Evolutionary conservation across 2,888 invertebrate genomes (phyloP), one percentile per base, ranked within the genome.

Genomic region (Drosophila neutralis): DNA sequence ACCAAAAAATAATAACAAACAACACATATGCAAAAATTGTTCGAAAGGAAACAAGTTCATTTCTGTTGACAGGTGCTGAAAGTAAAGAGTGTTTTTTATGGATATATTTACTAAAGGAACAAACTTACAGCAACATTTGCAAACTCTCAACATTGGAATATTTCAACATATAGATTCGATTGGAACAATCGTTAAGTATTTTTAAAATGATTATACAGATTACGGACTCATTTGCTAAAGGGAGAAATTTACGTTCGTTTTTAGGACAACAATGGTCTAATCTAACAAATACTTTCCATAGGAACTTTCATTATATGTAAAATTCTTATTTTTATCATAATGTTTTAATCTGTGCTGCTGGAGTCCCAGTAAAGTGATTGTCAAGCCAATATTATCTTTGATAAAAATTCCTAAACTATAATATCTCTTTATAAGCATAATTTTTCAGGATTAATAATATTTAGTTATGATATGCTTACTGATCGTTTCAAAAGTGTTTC

Each of bases 1-100:
- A n/a, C n/a, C 57, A 45, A 58, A 58, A 45, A 57, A 59, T 8
- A 38, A 15, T 15, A 67, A 42, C 59, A 73, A 49, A 8, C 4
- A 40, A n/a, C 4, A n/a, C n/a, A 45, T 11, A 15, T 51, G 18
- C 2, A 31, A 27, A 18, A 31, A 61, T 3, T 53, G 15, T n/a
- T 13, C 15, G 4, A 1, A 8, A 5, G 13, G 18, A 7, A 52
- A 33, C 21, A 27, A 18, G 27, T 29, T 18, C 0, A 10, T 6
- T 18, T 29, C 18, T 27, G 7, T 13, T 4, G 7, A 45, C 45
- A 45, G 49, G 49, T 15, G 49, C 7, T 48, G 48, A 24, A 48
- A 24, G 4, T 49, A 18, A 49, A 27, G 21, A 2, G 7, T 15
- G 45, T 7, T 7, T 24, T 45, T 24, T 45, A 15, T 15, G 7